These are phyloP conservation scores for Delichon dasypus DNA, from an alignment of 2,797 vertebrate genomes.

Conservation along the genomic window DNA sequence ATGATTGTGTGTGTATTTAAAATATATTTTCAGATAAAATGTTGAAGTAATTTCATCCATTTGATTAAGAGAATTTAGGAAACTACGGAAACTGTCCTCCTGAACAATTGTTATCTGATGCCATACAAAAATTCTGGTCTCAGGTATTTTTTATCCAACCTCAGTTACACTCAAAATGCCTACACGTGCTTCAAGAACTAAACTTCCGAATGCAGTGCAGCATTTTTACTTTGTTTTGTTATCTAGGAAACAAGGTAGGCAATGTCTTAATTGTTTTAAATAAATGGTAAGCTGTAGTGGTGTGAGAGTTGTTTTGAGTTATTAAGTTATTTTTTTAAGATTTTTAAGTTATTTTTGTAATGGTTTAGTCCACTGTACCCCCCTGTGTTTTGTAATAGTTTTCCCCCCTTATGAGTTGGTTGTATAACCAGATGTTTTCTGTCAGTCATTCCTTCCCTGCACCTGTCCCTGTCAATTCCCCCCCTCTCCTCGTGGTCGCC, in stretches of 20 bases:
- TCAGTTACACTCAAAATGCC: background rate
- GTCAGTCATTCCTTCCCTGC: no score
- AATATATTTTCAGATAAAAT: background rate
- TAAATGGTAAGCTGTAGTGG: no score
- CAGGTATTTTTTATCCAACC: background rate
- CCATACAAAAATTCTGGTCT: background rate
- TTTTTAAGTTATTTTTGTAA: no score
- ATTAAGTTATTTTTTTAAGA: no score
- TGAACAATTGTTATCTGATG: background rate
- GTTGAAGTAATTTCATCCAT: background rate
- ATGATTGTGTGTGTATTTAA: background rate
- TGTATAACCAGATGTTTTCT: no score
- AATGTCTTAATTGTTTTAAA: background rate
- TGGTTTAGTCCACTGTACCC: no score
- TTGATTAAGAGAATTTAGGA: background rate
- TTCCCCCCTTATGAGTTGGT: no score
- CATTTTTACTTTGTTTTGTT: background rate
- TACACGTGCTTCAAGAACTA: background rate
- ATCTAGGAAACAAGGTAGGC: background rate
- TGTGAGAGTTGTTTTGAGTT: no score
- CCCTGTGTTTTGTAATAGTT: no score
- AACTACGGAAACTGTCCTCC: background rate
- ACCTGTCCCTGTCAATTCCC: no score
- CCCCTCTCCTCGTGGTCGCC: no score
- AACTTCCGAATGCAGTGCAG: background rate